Percentiles rank a stretch among this genome's conserved stretches.
Conservation (phyloP, 1,140 invertebrate genomes). For the Plectus sambesii region DNA sequence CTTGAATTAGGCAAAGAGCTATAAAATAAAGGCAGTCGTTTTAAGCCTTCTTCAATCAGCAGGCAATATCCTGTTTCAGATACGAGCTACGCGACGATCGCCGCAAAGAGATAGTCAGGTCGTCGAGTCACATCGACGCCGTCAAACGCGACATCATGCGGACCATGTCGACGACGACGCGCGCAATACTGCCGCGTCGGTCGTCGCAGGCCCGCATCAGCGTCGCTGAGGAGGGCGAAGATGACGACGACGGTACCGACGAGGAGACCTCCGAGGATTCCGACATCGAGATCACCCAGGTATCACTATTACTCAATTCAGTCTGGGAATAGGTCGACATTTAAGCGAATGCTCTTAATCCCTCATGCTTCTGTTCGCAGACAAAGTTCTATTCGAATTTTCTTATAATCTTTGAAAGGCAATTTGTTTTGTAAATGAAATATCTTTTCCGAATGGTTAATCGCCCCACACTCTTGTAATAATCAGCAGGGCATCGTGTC, state of each 20-base stretch:
- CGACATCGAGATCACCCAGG: too few relatives aligned
- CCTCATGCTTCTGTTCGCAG: too few relatives aligned
- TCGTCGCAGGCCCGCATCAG: slow-evolving; percentile 16
- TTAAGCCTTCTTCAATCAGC: background rate
- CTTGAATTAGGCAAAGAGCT: background rate
- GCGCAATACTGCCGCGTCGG: slow-evolving; percentile 20
- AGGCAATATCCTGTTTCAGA: slow-evolving; percentile 35
- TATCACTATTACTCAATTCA: too few relatives aligned
- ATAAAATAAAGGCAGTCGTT: slow-evolving; percentile 1
- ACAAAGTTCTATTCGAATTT: too few relatives aligned
- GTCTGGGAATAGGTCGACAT: too few relatives aligned
- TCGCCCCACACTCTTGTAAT: too few relatives aligned
- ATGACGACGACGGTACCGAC: slow-evolving; percentile 23
- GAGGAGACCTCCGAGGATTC: too few relatives aligned
- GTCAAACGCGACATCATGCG: slow-evolving; percentile 51
- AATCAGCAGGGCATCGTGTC: too few relatives aligned
- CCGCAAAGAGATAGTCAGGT: slow-evolving; percentile 49
- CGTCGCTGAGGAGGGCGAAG: slow-evolving; percentile 29
- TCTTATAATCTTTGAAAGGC: too few relatives aligned
- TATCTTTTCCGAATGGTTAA: too few relatives aligned
- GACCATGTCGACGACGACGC: slow-evolving; percentile 33
- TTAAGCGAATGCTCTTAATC: too few relatives aligned
- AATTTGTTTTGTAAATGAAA: too few relatives aligned
- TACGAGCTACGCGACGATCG: slow-evolving; percentile 54
- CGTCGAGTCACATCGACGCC: slow-evolving; percentile 50